Conservation (phyloP, 2,797 vertebrate genomes). For the Ataeniobius toweri region DNA sequence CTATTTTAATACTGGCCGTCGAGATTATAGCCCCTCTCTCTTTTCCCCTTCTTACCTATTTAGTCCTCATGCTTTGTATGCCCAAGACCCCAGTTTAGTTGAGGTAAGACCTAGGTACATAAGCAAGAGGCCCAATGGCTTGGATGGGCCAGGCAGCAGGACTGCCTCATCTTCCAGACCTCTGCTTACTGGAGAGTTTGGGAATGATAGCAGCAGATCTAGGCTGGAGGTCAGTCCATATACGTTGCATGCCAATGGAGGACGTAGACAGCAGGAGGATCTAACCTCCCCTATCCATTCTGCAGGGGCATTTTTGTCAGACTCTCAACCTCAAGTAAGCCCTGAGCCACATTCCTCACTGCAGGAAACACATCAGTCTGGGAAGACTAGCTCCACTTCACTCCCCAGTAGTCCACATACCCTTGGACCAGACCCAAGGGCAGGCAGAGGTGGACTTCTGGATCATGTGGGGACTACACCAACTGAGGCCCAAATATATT, state of each 20-base stretch:
- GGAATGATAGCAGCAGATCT: constrained; percentile 64
- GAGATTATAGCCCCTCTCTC: constrained; percentile 73
- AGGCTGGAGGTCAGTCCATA: constrained; percentile 66
- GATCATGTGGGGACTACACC: constrained; percentile 66
- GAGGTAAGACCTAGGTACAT: constrained; percentile 75
- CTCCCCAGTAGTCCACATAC: constrained; percentile 63
- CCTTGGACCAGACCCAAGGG: constrained; percentile 69
- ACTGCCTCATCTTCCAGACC: constrained; percentile 68
- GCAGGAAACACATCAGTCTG: constrained; percentile 72
- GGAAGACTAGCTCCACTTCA: constrained; percentile 62
- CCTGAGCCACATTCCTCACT: constrained; percentile 79
- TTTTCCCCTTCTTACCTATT: constrained; percentile 74
- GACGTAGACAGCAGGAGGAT: constrained; percentile 77
- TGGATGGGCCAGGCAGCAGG: constrained; percentile 76
- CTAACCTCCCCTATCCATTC: constrained; percentile 46
- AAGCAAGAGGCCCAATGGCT: constrained; percentile 76
- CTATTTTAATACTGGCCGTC: constrained; percentile 68
- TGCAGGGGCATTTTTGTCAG: constrained; percentile 63
- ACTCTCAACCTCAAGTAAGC: constrained; percentile 69
- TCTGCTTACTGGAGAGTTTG: constrained; percentile 65
- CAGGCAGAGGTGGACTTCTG: constrained; percentile 64
- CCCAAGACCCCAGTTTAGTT: constrained; percentile 66
- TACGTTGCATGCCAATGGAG: constrained; percentile 76
- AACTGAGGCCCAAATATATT: constrained; percentile 81
- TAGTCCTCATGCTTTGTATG: constrained; percentile 68